Evolutionary conservation across 1,140 invertebrate species (phyloP), one percentile per base, ranked within the genome.

Genomic region (Meloidogyne exigua): DNA sequence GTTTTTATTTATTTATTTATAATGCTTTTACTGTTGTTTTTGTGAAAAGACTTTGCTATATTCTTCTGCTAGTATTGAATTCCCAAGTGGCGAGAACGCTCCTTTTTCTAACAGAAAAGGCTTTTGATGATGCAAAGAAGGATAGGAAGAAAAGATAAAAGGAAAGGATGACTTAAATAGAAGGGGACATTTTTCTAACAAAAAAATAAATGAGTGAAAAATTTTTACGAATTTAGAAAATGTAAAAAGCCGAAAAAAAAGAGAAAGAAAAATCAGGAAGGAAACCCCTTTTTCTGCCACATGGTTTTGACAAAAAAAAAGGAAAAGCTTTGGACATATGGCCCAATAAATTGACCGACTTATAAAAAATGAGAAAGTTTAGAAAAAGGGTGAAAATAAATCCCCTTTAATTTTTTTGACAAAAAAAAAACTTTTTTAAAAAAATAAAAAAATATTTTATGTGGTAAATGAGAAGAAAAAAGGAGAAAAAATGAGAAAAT

Each of bases 21-120:
- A 3, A 7, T 7, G 2, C 7, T 32, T 32, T 32, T 32, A 32
- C 9, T 44, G 13, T 9, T 44, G 4, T 44, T 44, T 57, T 57
- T 57, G 49, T n/a, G 18, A 9, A 5, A n/a, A 57, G 15, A 57
- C n/a, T n/a, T 12, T 57, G 49, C 18, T 57, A 5, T 12, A 32
- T 44, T 49, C n/a, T n/a, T n/a, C n/a, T n/a, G 44, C 18, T n/a
- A 57, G 49, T 57, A 57, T 57, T 57, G 49, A 57, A 57, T 57
- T 57, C 49, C 49, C 49, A 57, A 57, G 49, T 57, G 49, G 49
- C 49, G 49, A 57, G 49, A 57, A 57, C 49, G 49, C 49, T n/a
- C 49, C 13, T 57, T 57, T 57, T 4, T n/a, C 13, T 49, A 49
- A 32, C 2, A 32, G 44, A 49, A 49, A 49, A 18, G 44, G 13